Base-by-base conservation (phyloP, 2,888 invertebrate species). In the Caenorhabditis sinica region DNA sequence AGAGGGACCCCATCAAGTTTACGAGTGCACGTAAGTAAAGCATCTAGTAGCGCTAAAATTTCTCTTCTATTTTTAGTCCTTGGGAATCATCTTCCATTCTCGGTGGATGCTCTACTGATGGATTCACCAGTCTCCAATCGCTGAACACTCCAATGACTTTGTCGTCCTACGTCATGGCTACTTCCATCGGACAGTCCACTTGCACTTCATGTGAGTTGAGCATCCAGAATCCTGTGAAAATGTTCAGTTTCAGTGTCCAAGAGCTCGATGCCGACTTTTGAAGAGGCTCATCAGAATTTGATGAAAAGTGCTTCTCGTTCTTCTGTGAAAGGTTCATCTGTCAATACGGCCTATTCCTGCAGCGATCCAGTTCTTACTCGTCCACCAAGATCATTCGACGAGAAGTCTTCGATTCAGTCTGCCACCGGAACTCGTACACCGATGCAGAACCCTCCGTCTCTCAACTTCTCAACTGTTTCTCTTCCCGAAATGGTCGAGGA, bases 171-270 rank as follows among this genome's bases (percentile, higher is more conserved):
- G 65, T 30, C 6, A 11, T 36, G 15, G 13, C 33, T 6, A 53
- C 79, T n/a, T 9, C 58, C 23, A n/a, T 30, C 17, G 71, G 63
- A 17, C 40, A 61, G 6, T 56, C 63, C 0, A 65, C 79, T n/a
- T 23, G 40, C 1, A 45, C 49, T n/a, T 79, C 72, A 25, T 23
- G 65, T 65, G 4, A 36, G 36, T 61, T 2, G 33, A 8, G 4
- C 6, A 30, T 17, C 23, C 9, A 23, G n/a, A 6, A 11, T 51
- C 0, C 15, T 51, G 15, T 9, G 36, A 17, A 25, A 3, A n/a
- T 8, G 13, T 30, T 25, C n/a, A n/a, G 20, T 77, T 77, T 69
- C 51, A 77, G 77, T 77, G 17, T 77, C 77, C 23, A 28, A 25
- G 2, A 28, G 17, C 23, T 77, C 77, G 15, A 77, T 77, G 69